Evolutionary conservation across 1,140 invertebrate species (phyloP), one percentile per base, ranked within the genome.

Genomic region (Drosophila tristis): DNA sequence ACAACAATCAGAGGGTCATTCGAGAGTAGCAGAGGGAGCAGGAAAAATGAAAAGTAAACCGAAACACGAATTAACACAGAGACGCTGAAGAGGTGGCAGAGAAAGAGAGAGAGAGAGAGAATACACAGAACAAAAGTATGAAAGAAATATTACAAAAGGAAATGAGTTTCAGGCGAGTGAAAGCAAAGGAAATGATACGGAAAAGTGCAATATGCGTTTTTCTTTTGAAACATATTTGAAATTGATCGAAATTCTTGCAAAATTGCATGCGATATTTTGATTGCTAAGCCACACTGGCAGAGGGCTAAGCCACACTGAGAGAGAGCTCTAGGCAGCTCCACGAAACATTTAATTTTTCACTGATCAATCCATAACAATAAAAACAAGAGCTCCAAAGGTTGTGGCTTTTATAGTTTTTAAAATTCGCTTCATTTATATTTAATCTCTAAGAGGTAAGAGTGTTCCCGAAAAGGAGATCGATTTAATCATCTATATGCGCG

Each of bases 1-100:
- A 11, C 58, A 79, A 57, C 57, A 71, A 55, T 55, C 67, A 63
- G 59, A 74, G 66, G 73, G 78, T 81, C 78, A 80, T 78, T 55
- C 71, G 20, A 53, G 26, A 47, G 23, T 29, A 47, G 20, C 43
- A 75, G 61, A 74, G 42, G 62, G 2, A 31, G 31, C 3, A 35
- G 31, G 4, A 39, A 76, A 72, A 55, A 68, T 39, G 45, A 68
- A 73, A 54, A 67, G 53, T 20, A 54, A 53, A 23, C 8, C 42
- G 74, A 61, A 61, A 72, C 58, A 43, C 56, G 39, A 68, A 79
- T 60, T 57, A 51, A 80, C 35, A 26, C 44, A 55, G 11, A 43
- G 11, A 16, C 29, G 20, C 48, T n/a, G 4, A 6, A 26, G 5
- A 47, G 13, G 2, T 2, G 2, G 15, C 0, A 60, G n/a, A 15